Percentiles rank a stretch among this genome's conserved stretches.
These are phyloP conservation scores for Gymnopithys bicolor DNA, from an alignment of 2,797 vertebrate genomes.

Conservation along the genomic window DNA sequence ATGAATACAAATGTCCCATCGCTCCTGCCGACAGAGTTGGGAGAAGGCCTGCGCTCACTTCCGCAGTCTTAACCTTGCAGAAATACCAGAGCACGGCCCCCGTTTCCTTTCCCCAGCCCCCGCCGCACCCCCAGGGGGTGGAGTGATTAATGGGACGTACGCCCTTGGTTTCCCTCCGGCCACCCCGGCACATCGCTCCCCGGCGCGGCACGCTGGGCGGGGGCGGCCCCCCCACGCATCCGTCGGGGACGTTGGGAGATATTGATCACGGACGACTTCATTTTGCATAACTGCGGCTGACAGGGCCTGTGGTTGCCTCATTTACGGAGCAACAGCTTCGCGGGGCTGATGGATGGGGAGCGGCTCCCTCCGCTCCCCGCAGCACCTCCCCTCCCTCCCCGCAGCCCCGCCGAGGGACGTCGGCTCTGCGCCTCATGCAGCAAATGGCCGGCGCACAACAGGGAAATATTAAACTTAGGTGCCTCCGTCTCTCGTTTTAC, in stretches of 20 bases:
- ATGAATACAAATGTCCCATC: background rate
- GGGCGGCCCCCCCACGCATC: background rate
- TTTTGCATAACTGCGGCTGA: constrained; percentile 77
- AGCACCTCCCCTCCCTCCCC: background rate
- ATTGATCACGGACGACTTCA: constrained; percentile 71
- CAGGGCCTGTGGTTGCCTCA: constrained; percentile 75
- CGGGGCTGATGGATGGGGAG: constrained; percentile 73
- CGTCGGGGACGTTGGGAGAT: constrained; percentile 65
- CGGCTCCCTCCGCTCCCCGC: background rate
- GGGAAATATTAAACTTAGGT: constrained; percentile 29
- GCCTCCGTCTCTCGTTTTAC: background rate
- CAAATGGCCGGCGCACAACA: constrained; percentile 68
- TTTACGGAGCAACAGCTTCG: constrained; percentile 74
- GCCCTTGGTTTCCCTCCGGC: constrained; percentile 2
- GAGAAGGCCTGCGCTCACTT: background rate
- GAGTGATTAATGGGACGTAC: constrained; percentile 22
- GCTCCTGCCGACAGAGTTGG: background rate
- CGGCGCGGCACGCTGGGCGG: background rate
- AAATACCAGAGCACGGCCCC: background rate
- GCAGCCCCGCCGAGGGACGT: background rate
- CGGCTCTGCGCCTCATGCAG: constrained; percentile 45
- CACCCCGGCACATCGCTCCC: background rate
- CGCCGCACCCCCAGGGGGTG: background rate
- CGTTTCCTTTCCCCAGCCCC: background rate
- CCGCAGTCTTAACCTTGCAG: background rate